Evolutionary conservation across 1,140 invertebrate species (phyloP), one percentile per base, ranked within the genome.

Genomic region (Aphidius gifuensis): DNA sequence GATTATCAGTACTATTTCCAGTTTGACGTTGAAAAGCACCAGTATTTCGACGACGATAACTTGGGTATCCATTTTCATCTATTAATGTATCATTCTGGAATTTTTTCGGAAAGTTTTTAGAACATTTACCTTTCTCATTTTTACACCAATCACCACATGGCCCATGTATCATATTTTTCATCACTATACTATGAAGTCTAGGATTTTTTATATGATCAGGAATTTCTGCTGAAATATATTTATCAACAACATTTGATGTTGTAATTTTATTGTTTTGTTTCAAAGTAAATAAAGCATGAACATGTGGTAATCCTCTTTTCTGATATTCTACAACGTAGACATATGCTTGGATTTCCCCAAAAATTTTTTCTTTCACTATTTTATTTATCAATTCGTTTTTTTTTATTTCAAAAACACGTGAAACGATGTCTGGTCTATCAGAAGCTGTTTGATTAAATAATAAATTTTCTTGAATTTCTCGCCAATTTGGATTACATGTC

Each of bases 71-170:
- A 65, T 77, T 66, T 21, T 68, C 67, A n/a, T 66, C 66, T n/a
- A 68, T 71, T 44, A 66, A 60, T n/a, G 75, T 76, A 44, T 71
- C 68, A 11, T 53, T 47, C 6, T 65, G 23, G 53, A 79, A 73
- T n/a, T 11, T 46, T 65, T 64, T 64, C 21, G 75, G 79, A 68
- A 66, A 82, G n/a, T 62, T 57, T 66, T 81, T 80, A 1, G 48
- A 40, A 39, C 58, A 60, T 7, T 16, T 40, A 23, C 49, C 47
- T 50, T 49, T 44, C 16, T 49, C n/a, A 44, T 47, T 48, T 49
- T 49, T 49, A 46, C 68, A 71, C 60, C 55, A 61, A 56, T 53
- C 23, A 53, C 78, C 69, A 68, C 73, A 76, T 53, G 74, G 75
- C 50, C 68, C 71, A 67, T 76, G 73, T 44, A 67, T 67, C 66